phyloP scores from a whole-genome alignment of 2,888 invertebrate genomes.

The Blastobasis adustella region DNA sequence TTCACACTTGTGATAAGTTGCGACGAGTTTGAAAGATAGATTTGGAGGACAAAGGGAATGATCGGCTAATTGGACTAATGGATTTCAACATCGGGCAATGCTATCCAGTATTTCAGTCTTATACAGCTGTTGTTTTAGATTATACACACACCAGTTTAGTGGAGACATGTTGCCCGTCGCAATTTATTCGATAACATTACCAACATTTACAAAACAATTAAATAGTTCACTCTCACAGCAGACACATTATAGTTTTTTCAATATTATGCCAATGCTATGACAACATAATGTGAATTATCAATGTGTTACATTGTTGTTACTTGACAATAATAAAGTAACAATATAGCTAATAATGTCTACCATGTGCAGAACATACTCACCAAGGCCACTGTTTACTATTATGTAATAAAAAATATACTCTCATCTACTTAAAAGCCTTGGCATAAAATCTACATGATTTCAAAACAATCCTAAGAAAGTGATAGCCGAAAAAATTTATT shows the following conservation, averaged over 20 bases:
- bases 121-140: background rate
- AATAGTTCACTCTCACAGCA: background rate
- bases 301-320: no score
- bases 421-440: slow-evolving; percentile 3
- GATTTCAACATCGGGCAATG: slow-evolving; percentile 16
- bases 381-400: slow-evolving; percentile 36
- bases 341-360: no score
- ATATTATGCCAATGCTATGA: background rate
- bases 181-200: background rate
- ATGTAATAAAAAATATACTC: slow-evolving; percentile 25
- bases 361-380: slow-evolving; percentile 12
- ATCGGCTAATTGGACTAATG: slow-evolving; percentile 23
- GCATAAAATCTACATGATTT: no score
- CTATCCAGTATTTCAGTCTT: background rate
- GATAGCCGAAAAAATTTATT: no score
- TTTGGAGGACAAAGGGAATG: no score
- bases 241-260: background rate
- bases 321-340: no score
- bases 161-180: no score
- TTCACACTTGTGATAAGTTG: no score
- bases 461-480: no score
- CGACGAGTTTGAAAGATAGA: no score
- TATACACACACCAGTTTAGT: no score
- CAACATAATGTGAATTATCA: slow-evolving; percentile 1
- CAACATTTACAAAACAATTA: background rate